Percentiles rank a stretch among this genome's conserved stretches.
Evolutionary conservation across 2,888 invertebrate genomes (phyloP).

Genomic region (Sclerodermus sp.): DNA sequence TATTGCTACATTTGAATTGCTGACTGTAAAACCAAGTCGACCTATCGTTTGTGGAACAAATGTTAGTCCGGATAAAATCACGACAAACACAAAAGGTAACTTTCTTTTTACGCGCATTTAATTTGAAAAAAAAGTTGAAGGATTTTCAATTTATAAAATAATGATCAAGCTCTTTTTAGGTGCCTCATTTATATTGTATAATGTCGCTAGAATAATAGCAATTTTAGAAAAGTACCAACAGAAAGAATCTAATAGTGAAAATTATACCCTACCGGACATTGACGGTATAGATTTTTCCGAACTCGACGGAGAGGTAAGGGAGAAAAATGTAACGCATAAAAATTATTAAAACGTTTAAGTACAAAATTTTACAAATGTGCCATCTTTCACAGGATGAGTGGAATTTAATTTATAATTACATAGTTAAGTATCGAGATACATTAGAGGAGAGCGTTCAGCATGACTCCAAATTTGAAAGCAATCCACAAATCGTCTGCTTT

Average conservation of each 20-base stretch:
- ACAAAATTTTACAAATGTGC: slow-evolving; percentile 1
- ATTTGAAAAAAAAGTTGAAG: background rate
- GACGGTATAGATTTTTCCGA: slow-evolving; percentile 66
- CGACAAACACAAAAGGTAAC: slow-evolving; percentile 63
- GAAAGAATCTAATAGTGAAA: slow-evolving; percentile 61
- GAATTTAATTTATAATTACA: slow-evolving; percentile 70
- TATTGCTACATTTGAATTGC: slow-evolving; percentile 68
- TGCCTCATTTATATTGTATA: slow-evolving; percentile 76
- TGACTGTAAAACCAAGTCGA: slow-evolving; percentile 68
- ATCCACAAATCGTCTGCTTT: slow-evolving; percentile 67
- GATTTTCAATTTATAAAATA: background rate
- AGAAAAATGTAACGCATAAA: too few species aligned
- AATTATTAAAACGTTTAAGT: too few species aligned
- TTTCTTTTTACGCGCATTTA: too few species aligned
- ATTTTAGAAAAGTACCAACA: slow-evolving; percentile 68
- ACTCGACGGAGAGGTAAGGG: slow-evolving; percentile 70
- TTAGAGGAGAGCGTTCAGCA: slow-evolving; percentile 62
- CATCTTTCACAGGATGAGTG: slow-evolving; percentile 72
- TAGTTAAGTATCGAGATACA: slow-evolving; percentile 68
- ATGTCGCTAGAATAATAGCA: slow-evolving; percentile 72
- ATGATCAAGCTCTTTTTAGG: slow-evolving; percentile 59
- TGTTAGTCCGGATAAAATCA: slow-evolving; percentile 42
- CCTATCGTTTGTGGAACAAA: slow-evolving; percentile 62
- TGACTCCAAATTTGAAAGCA: slow-evolving; percentile 60
- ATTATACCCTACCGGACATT: slow-evolving; percentile 65